Percentiles rank a stretch among this genome's conserved stretches.
Evolutionary conservation across 2,888 invertebrate species (phyloP).

Genomic region (Cryptocephalus moraei): DNA sequence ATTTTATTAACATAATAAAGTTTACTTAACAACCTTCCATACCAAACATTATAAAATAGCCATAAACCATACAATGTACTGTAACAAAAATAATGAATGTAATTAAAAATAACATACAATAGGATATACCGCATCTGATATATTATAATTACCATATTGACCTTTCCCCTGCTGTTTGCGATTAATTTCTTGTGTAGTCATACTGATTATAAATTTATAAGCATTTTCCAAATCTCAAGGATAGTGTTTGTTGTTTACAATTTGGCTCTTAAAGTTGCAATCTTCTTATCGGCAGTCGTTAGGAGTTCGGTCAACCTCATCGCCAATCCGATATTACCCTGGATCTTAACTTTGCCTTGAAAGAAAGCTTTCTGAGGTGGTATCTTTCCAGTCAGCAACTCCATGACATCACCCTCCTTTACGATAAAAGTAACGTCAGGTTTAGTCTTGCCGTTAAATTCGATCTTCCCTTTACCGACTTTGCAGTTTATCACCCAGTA

Average conservation of each 20-base stretch:
- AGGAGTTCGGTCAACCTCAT: conserved; percentile 87
- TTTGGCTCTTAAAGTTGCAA: conserved; percentile 64
- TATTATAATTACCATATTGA: no score
- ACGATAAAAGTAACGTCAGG: conserved; percentile 85
- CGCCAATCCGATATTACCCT: conserved; percentile 93
- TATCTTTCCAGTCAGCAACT: conserved; percentile 80
- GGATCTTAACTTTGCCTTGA: conserved; percentile 92
- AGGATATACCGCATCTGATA: no score
- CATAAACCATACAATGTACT: no score
- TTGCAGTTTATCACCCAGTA: conserved; percentile 91
- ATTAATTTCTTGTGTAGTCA: no score
- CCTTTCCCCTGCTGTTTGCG: no score
- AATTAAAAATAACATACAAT: no score
- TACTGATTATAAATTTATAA: no score
- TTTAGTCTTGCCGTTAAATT: conserved; percentile 72
- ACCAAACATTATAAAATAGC: no score
- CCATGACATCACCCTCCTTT: conserved; percentile 78
- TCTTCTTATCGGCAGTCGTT: conserved; percentile 59
- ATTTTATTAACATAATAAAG: no score
- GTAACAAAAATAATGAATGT: no score
- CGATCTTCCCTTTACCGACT: conserved; percentile 77
- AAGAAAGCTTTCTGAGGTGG: conserved; percentile 94
- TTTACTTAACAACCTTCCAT: no score
- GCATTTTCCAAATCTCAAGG: no score
- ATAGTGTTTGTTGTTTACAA: conserved; percentile 42